phyloP scores from a whole-genome alignment of 2,888 invertebrate genomes.

The Baccha elongata region DNA sequence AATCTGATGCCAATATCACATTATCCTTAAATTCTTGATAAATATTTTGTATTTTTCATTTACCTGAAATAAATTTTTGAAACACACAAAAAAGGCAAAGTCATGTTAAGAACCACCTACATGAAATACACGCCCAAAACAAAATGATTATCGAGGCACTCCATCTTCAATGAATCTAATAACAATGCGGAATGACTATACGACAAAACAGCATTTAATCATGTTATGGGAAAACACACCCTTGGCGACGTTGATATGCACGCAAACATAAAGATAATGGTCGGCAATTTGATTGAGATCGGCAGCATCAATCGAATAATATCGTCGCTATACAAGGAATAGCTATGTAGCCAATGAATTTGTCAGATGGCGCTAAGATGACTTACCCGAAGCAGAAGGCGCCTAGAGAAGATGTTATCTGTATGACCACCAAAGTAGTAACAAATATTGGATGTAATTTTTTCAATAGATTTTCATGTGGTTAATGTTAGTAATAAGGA shows the following conservation, averaged over 20 bases:
- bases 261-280: constrained; percentile 33
- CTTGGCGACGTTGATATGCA: constrained; percentile 23
- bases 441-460: constrained; percentile 6
- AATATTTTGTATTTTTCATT: too few species aligned
- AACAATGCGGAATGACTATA: constrained; percentile 7
- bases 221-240: constrained; percentile 36
- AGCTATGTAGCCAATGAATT: neutral
- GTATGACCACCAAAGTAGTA: constrained; percentile 19
- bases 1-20: too few species aligned
- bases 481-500: neutral
- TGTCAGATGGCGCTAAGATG: constrained; percentile 23
- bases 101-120: neutral
- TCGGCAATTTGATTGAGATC: constrained; percentile 57
- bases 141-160: constrained; percentile 5
- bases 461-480: neutral
- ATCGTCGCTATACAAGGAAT: neutral
- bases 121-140: constrained; percentile 11
- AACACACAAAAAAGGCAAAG: neutral
- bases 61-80: too few species aligned
- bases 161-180: constrained; percentile 44
- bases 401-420: neutral
- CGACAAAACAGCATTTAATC: neutral
- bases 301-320: constrained; percentile 50
- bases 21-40: too few species aligned
- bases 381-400: neutral